phyloP scores from a whole-genome alignment of 2,797 vertebrate species.

The Protosalanx chinensis region DNA sequence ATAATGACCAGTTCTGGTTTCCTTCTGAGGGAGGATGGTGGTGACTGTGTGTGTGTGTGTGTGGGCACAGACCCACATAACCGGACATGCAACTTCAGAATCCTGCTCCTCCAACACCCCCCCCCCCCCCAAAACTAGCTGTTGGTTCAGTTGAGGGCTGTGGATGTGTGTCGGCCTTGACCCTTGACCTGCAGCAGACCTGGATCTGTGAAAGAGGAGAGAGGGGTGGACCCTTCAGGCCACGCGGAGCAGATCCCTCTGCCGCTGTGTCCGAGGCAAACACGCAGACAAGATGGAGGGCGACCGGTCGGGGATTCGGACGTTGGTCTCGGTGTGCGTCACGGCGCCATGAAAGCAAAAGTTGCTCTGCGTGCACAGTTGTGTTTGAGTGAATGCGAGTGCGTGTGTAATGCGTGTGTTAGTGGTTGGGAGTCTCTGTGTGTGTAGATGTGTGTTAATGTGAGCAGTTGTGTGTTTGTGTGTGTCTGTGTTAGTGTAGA shows the following conservation, averaged over 20 bases:
- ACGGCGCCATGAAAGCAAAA: too few species aligned
- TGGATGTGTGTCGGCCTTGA: too few species aligned
- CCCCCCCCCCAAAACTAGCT: constrained; percentile 1
- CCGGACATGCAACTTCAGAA: not conserved
- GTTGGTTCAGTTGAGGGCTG: not conserved
- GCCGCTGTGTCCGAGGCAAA: too few species aligned
- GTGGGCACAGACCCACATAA: not conserved
- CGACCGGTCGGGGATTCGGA: too few species aligned
- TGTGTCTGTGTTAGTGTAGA: not conserved
- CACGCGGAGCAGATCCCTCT: too few species aligned
- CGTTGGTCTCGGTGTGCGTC: too few species aligned
- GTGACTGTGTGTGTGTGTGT: not conserved
- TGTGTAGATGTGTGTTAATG: not conserved
- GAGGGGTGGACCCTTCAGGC: constrained; percentile 14
- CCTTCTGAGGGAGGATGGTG: not conserved
- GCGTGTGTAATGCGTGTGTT: not conserved
- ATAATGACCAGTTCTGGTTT: constrained; percentile 2
- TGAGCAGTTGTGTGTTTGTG: constrained; percentile 4
- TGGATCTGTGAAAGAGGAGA: constrained; percentile 28
- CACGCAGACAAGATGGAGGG: too few species aligned
- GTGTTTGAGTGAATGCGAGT: too few species aligned
- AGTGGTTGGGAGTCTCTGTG: too few species aligned
- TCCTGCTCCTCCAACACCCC: not conserved
- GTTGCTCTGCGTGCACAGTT: too few species aligned
- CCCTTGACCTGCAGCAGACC: too few species aligned